Base-by-base conservation (phyloP, 2,888 invertebrate genomes). In the Agriopis aurantiaria region DNA sequence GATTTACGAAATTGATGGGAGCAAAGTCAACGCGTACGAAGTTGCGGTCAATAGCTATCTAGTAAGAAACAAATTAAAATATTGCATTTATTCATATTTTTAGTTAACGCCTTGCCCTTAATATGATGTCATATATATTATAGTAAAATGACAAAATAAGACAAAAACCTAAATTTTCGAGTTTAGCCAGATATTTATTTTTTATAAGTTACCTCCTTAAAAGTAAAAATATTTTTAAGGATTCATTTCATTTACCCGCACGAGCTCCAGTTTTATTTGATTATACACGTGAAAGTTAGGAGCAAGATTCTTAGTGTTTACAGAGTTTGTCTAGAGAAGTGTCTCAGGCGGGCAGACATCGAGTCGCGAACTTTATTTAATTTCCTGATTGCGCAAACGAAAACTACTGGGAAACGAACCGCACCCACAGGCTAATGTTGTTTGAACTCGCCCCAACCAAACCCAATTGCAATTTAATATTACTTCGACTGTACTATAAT, bases 321-420 rank as follows among this genome's bases (percentile, higher is more conserved):
- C 56, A 14, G 46, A 67, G 56, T 61, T 68, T 11, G 58, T 41
- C 12, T 61, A 66, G 71, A 68, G 33, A 33, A 33, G 69, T 67
- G 67, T 73, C 75, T 69, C 58, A 52, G 55, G 66, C 65, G 74
- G 74, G 69, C 65, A 81, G 81, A 81, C 80, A 75, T 77, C 78
- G 79, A 68, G 60, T 78, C 76, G 76, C 75, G 79, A 86, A 88
- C 82, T 88, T 88, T 86, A 88, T 88, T 87, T 88, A 86, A 89
- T 89, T 88, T 88, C 85, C 86, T 86, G 88, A 87, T 88, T 87
- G 86, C 82, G 83, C 82, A 82, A 83, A 86, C 85, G 83, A 85
- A 86, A 86, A 86, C 86, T 85, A 81, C 77, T 71, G 70, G 69
- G 74, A 80, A 83, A 80, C 80, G 80, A 80, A 84, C 81, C 80